Percentiles rank a stretch among this genome's conserved stretches.
Evolutionary conservation across 2,888 invertebrate genomes (phyloP).

Genomic region (Phaedon cochleariae): DNA sequence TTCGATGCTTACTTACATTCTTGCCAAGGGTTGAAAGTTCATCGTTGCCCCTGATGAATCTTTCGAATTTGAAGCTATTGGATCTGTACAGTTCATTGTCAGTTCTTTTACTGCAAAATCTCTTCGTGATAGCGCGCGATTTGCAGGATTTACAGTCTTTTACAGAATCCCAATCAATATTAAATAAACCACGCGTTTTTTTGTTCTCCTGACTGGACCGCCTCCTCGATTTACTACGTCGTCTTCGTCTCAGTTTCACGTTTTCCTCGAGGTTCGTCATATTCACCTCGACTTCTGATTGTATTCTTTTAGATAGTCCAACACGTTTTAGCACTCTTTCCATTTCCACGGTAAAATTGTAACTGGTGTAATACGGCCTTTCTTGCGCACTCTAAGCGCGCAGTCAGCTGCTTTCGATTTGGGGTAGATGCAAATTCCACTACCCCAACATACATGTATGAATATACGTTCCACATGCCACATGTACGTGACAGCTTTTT

Average conservation of each 20-base stretch:
- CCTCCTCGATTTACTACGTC: constrained; percentile 57
- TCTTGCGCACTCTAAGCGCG: constrained; percentile 50
- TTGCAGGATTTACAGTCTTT: constrained; percentile 67
- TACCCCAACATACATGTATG: constrained; percentile 32
- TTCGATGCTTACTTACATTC: constrained; percentile 69
- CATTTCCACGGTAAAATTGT: constrained; percentile 56
- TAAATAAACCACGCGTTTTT: constrained; percentile 59
- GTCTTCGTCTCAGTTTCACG: constrained; percentile 49
- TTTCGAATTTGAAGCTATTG: constrained; percentile 88
- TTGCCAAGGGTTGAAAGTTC: constrained; percentile 66
- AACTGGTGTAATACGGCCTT: constrained; percentile 49
- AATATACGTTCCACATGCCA: constrained; percentile 32
- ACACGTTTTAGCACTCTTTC: constrained; percentile 62
- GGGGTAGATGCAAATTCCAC: constrained; percentile 45
- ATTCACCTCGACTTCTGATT: constrained; percentile 48
- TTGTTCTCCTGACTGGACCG: constrained; percentile 52
- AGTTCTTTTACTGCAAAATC: constrained; percentile 77
- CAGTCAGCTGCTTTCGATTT: constrained; percentile 55
- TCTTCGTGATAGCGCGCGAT: constrained; percentile 71
- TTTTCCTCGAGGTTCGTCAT: constrained; percentile 48
- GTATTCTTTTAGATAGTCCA: constrained; percentile 59
- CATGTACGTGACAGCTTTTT: constrained; percentile 25
- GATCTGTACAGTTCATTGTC: constrained; percentile 88
- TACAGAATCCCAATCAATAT: constrained; percentile 67
- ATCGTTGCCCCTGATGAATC: constrained; percentile 78